Percentiles rank a stretch among this genome's conserved stretches.
Evolutionary conservation across 2,797 vertebrate genomes (phyloP).

Genomic region (Cygnus olor): DNA sequence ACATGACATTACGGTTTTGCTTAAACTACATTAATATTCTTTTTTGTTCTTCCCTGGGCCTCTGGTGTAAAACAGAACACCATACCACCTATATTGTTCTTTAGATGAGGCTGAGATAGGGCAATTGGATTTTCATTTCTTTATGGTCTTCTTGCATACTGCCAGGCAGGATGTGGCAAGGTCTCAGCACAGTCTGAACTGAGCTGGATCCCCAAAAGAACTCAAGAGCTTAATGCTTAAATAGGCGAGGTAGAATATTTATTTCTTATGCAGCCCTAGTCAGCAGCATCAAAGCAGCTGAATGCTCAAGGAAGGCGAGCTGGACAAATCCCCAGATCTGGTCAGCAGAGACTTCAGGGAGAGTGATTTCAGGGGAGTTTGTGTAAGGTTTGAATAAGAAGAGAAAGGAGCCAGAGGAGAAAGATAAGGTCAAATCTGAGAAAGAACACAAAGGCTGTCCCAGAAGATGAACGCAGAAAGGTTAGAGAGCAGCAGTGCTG

Average conservation of each 20-base stretch:
- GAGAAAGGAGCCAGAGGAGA: background rate
- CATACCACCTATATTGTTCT: background rate
- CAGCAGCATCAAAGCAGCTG: background rate
- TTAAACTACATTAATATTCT: background rate
- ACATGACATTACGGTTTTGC: background rate
- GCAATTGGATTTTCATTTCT: background rate
- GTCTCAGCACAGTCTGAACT: background rate
- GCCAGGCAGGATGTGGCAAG: background rate
- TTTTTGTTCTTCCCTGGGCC: background rate
- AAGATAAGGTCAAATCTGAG: slow-evolving; percentile 5
- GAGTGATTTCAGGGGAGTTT: background rate
- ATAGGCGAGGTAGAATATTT: background rate
- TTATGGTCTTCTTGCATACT: background rate
- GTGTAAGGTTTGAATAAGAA: background rate
- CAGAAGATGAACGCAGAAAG: background rate
- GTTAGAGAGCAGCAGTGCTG: background rate
- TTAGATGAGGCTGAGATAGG: background rate
- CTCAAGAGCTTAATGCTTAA: background rate
- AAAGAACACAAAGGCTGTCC: background rate
- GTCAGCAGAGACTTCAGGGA: background rate
- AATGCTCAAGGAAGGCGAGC: background rate
- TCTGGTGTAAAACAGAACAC: background rate
- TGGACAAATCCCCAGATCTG: background rate
- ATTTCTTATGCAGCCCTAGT: background rate
- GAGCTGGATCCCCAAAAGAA: background rate